Evolutionary conservation across 2,797 vertebrate genomes (phyloP).

Genomic region (Poeciliopsis turneri): DNA sequence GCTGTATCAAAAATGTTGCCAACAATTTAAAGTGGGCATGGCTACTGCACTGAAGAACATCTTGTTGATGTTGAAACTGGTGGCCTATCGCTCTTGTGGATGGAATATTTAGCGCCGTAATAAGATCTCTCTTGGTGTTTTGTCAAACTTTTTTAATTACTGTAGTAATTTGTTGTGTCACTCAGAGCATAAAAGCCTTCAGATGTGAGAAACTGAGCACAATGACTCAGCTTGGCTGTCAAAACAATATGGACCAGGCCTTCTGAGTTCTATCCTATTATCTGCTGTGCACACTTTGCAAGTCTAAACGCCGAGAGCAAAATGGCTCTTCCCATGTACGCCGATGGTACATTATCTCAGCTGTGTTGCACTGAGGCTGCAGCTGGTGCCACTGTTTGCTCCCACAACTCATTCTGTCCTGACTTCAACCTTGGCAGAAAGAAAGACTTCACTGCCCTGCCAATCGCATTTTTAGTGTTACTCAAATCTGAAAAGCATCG

Average conservation of each 20-base stretch:
- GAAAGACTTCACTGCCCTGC: slow-evolving; percentile 36
- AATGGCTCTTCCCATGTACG: not conserved
- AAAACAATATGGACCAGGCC: slow-evolving; percentile 6
- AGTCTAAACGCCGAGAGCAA: slow-evolving; percentile 13
- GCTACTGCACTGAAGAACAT: not conserved
- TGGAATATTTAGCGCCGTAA: not conserved
- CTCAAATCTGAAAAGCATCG: slow-evolving; percentile 37
- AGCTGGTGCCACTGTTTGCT: slow-evolving; percentile 38
- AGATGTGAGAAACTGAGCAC: not conserved
- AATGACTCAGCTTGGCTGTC: slow-evolving; percentile 24
- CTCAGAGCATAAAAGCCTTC: slow-evolving; percentile 14
- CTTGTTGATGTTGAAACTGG: not conserved
- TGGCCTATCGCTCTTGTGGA: not conserved
- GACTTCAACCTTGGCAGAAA: slow-evolving; percentile 37
- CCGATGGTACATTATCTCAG: slow-evolving; percentile 27
- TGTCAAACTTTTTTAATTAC: not conserved
- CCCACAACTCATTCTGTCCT: slow-evolving; percentile 30
- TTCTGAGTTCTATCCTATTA: slow-evolving; percentile 12
- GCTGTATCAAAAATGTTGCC: not conserved
- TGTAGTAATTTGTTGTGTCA: not conserved
- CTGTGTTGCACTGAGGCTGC: slow-evolving; percentile 24
- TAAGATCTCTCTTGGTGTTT: not conserved
- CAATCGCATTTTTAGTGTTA: slow-evolving; percentile 48
- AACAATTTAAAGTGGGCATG: not conserved
- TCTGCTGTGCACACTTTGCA: slow-evolving; percentile 1